Percentiles rank a stretch among this genome's conserved stretches.
phyloP scores from a whole-genome alignment of 37 sponge, comb jelly and placozoan species.

The Lycopodina hypogea region DNA sequence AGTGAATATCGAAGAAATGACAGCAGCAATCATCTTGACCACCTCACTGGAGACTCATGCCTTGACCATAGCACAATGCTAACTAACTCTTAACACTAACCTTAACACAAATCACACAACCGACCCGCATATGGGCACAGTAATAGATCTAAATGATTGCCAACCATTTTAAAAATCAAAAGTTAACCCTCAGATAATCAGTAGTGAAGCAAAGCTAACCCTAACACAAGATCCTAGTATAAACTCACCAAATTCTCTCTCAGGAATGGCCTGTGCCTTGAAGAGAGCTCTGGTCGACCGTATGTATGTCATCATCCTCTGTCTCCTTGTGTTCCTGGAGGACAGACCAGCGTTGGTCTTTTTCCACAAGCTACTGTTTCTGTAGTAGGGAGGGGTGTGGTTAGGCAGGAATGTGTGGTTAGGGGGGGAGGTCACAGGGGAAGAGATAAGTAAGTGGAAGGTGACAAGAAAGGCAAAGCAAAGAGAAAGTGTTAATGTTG shows the following conservation, averaged over 20 bases:
- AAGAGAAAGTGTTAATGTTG: neutral
- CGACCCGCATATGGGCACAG: too few species aligned
- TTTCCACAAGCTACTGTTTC: constrained; percentile 67
- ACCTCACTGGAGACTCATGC: too few species aligned
- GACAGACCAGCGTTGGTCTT: constrained; percentile 70
- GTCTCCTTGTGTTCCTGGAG: constrained; percentile 62
- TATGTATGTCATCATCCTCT: constrained; percentile 62
- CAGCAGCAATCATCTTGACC: too few species aligned
- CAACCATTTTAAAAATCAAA: too few species aligned
- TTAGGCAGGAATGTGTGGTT: neutral
- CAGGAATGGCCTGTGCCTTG: constrained; percentile 40
- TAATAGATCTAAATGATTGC: too few species aligned
- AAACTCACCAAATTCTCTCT: constrained; percentile 67
- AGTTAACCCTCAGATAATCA: too few species aligned
- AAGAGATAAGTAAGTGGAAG: neutral
- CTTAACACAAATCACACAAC: too few species aligned
- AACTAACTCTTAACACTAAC: too few species aligned
- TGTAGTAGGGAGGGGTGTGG: constrained; percentile 17
- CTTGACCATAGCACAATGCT: too few species aligned
- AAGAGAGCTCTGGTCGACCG: constrained; percentile 35
- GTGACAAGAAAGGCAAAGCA: neutral
- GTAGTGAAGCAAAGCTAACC: too few species aligned
- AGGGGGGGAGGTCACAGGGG: neutral
- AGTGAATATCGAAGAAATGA: too few species aligned
- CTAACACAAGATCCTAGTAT: too few species aligned